Percentiles rank a stretch among this genome's conserved stretches.
These are phyloP conservation scores for Notothenia coriiceps DNA, from an alignment of 2,113 vertebrate genomes.

Conservation along the genomic window DNA sequence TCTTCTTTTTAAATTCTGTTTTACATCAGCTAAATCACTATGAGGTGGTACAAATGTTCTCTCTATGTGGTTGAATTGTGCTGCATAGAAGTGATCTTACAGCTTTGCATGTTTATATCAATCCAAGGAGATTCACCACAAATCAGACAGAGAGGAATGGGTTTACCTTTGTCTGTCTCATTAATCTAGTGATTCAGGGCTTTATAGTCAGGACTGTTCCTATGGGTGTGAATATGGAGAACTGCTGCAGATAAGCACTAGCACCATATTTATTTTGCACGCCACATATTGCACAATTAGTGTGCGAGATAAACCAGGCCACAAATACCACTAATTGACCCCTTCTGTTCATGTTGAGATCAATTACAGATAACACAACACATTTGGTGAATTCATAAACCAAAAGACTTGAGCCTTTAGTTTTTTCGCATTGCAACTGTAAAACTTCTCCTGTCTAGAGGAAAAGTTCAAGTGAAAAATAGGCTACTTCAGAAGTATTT, in stretches of 20 bases:
- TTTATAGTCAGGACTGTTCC: constrained; percentile 40
- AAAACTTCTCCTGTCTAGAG: constrained; percentile 21
- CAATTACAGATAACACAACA: constrained; percentile 57
- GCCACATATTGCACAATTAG: constrained; percentile 32
- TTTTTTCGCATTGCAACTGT: constrained; percentile 17
- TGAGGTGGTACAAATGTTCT: background rate
- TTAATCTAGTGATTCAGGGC: constrained; percentile 70
- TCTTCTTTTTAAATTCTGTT: constrained; percentile 5
- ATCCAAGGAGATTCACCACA: constrained; percentile 55
- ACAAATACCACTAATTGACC: constrained; percentile 63
- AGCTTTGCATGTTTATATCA: constrained; percentile 57
- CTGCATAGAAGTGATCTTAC: constrained; percentile 27
- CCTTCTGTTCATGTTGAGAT: constrained; percentile 57
- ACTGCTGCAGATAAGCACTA: constrained; percentile 61
- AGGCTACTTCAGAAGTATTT: constrained; percentile 53
- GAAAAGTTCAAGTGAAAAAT: constrained; percentile 42
- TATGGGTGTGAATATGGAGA: constrained; percentile 59
- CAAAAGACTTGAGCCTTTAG: constrained; percentile 15
- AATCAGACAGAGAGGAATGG: constrained; percentile 59
- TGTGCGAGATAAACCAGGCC: constrained; percentile 47
- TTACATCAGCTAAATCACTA: constrained; percentile 28
- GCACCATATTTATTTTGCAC: constrained; percentile 52
- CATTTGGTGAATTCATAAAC: constrained; percentile 49
- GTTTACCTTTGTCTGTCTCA: constrained; percentile 73
- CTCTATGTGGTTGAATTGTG: constrained; percentile 25